These are phyloP conservation scores for Thalpophila matura DNA, from an alignment of 2,888 invertebrate genomes.

Conservation along the genomic window DNA sequence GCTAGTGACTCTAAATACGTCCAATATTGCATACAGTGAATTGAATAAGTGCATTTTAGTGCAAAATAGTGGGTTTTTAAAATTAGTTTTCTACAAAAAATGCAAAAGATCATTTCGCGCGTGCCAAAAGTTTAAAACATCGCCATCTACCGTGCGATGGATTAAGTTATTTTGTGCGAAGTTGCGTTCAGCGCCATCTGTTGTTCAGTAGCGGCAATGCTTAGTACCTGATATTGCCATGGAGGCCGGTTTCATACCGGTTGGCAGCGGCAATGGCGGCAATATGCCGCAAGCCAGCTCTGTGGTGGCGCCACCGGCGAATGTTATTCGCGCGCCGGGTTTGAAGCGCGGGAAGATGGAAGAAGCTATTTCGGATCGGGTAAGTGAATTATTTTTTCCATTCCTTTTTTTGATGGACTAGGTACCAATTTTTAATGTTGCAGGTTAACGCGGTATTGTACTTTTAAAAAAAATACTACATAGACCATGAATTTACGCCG, in stretches of 20 bases:
- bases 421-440: background rate
- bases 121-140: constrained; percentile 28
- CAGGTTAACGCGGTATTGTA: background rate
- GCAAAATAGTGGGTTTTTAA: constrained; percentile 51
- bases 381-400: constrained; percentile 82
- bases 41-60: constrained; percentile 72
- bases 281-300: constrained; percentile 69
- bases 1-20: constrained; percentile 75
- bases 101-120: background rate
- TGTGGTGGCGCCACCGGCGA: constrained; percentile 89
- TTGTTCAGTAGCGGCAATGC: constrained; percentile 73
- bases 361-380: constrained; percentile 94
- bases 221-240: constrained; percentile 72
- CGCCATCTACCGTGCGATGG: constrained; percentile 53
- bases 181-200: constrained; percentile 78
- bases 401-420: background rate
- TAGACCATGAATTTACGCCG: no score
- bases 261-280: constrained; percentile 68
- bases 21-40: constrained; percentile 79
- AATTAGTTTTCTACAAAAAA: constrained; percentile 34
- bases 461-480: no score
- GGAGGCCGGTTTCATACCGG: constrained; percentile 89
- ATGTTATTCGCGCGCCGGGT: constrained; percentile 94
- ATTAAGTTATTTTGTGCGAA: constrained; percentile 11
- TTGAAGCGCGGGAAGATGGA: constrained; percentile 95